These are phyloP conservation scores for Aptenodytes patagonicus DNA, from an alignment of 2,113 vertebrate species.

Conservation along the genomic window DNA sequence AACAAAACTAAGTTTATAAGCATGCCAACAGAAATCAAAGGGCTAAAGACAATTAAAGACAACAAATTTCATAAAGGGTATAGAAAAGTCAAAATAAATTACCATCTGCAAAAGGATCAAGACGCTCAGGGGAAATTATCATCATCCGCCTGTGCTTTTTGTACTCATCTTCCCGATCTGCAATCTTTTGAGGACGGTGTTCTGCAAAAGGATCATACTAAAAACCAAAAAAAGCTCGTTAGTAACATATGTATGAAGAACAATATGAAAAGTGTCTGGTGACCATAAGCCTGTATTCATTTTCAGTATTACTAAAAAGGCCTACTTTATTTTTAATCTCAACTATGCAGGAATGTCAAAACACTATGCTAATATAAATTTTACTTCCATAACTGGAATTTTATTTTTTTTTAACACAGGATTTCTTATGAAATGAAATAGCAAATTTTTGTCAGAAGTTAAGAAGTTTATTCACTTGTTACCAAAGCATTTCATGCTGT, in stretches of 20 bases:
- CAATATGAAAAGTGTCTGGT: neutral
- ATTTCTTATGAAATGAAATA: neutral
- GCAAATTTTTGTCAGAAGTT: too few species aligned
- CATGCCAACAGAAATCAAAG: constrained; percentile 84
- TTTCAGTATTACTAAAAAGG: neutral
- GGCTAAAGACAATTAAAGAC: constrained; percentile 78
- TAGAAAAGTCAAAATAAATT: constrained; percentile 80
- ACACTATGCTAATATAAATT: neutral
- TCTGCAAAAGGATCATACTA: constrained; percentile 99
- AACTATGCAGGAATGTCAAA: neutral
- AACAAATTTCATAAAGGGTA: constrained; percentile 65
- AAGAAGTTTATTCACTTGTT: neutral
- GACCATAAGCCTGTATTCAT: neutral
- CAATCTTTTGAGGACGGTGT: constrained; percentile 93
- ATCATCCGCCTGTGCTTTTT: constrained; percentile 94
- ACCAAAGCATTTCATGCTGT: neutral
- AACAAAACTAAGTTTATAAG: constrained; percentile 78
- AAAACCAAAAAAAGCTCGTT: neutral
- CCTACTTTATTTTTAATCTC: neutral
- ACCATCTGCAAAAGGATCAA: constrained; percentile 99
- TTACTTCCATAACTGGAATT: neutral
- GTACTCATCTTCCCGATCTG: constrained; percentile 96
- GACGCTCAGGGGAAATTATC: constrained; percentile 99
- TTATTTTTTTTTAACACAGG: neutral
- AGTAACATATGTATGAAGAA: neutral